Percentiles rank a stretch among this genome's conserved stretches.
Evolutionary conservation across 2,797 vertebrate species (phyloP).

Genomic region (Sebastes taczanowskii): DNA sequence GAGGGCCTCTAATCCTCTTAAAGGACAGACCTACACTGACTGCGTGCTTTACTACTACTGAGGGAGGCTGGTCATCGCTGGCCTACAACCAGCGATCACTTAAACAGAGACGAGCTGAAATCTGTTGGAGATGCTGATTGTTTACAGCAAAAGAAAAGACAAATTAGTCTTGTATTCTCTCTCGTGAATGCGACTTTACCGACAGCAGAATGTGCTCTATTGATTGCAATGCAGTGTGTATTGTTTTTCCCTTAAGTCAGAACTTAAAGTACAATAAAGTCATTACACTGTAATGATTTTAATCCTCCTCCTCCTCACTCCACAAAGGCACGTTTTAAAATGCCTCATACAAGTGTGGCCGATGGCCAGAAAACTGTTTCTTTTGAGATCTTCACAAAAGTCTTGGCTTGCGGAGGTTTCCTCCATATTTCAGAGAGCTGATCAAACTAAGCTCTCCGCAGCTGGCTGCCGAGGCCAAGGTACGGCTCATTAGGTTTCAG

Average conservation of each 20-base stretch:
- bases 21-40: slow-evolving; percentile 48
- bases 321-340: slow-evolving; percentile 17
- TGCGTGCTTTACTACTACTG: slow-evolving; percentile 22
- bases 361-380: slow-evolving; percentile 14
- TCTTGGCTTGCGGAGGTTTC: slow-evolving; percentile 34
- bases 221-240: slow-evolving; percentile 17
- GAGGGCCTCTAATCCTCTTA: slow-evolving; percentile 77
- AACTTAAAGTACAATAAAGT: slow-evolving; percentile 9
- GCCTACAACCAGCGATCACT: slow-evolving; percentile 13
- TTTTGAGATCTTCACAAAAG: slow-evolving; percentile 17
- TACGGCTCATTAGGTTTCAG: slow-evolving; percentile 55
- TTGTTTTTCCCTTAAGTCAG: slow-evolving; percentile 15
- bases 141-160: neutral
- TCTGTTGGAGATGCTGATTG: neutral
- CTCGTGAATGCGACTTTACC: neutral
- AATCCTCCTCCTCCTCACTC: neutral
- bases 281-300: slow-evolving; percentile 23
- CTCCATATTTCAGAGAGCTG: slow-evolving; percentile 36
- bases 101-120: neutral
- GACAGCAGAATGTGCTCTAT: slow-evolving; percentile 5
- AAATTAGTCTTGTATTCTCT: neutral
- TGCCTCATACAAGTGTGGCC: neutral
- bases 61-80: slow-evolving; percentile 15
- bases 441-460: slow-evolving; percentile 41
- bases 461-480: slow-evolving; percentile 10